Conservation (phyloP, 2,888 invertebrate species). For the Phalangium opilio region DNA sequence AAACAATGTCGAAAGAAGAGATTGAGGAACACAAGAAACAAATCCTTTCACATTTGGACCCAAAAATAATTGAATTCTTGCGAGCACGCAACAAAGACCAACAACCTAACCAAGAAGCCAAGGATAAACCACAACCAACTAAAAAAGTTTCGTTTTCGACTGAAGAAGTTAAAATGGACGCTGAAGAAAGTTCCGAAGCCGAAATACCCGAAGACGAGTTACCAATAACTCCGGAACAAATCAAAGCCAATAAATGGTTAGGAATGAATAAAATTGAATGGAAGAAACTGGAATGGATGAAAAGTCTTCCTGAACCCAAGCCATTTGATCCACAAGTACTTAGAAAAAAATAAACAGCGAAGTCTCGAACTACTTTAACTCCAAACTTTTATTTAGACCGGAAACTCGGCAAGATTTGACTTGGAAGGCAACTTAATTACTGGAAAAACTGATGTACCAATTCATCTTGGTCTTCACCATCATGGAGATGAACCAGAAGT, state of each 20-base stretch:
- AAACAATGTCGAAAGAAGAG: neutral
- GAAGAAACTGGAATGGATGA: slow-evolving; percentile 80
- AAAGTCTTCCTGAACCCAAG: slow-evolving; percentile 42
- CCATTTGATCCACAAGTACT: slow-evolving; percentile 9
- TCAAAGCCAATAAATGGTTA: slow-evolving; percentile 51
- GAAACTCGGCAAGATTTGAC: slow-evolving; percentile 30
- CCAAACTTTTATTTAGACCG: slow-evolving; percentile 23
- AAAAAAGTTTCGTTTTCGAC: too few species aligned
- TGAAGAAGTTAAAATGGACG: too few species aligned
- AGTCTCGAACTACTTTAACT: neutral
- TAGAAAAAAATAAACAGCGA: too few species aligned
- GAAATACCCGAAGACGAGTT: too few species aligned
- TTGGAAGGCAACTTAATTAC: slow-evolving; percentile 44
- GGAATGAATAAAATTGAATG: slow-evolving; percentile 73
- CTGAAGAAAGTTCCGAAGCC: too few species aligned
- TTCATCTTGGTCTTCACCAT: slow-evolving; percentile 58
- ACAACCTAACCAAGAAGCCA: too few species aligned
- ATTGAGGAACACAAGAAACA: neutral
- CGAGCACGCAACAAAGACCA: too few species aligned
- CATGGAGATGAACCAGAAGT: slow-evolving; percentile 76
- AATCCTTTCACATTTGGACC: neutral
- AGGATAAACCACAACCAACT: too few species aligned
- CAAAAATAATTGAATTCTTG: too few species aligned
- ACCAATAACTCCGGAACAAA: too few species aligned
- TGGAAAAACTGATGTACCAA: slow-evolving; percentile 45